These are phyloP conservation scores for Aplysina aerophoba DNA, from an alignment of 37 sponge, comb jelly and placozoan species.

Conservation along the genomic window DNA sequence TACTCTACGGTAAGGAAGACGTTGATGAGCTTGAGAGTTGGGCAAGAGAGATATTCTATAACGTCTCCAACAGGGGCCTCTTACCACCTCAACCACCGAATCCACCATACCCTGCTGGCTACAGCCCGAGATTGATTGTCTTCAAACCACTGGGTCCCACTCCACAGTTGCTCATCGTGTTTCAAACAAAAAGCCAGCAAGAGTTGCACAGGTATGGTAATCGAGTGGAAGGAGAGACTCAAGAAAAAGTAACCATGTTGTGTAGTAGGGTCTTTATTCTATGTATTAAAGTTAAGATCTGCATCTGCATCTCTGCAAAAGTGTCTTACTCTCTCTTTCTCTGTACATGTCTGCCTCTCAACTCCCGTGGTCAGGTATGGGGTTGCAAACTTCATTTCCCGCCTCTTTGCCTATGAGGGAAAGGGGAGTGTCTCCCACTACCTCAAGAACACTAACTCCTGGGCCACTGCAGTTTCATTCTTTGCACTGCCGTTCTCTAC, in stretches of 20 bases:
- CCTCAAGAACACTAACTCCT: slow-evolving; percentile 20
- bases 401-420: slow-evolving; percentile 60
- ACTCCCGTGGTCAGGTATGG: too few species aligned
- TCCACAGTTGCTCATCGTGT: slow-evolving; percentile 41
- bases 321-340: neutral
- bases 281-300: too few species aligned
- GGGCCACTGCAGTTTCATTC: slow-evolving; percentile 34
- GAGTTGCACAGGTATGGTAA: too few species aligned
- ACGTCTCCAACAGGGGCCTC: slow-evolving; percentile 60
- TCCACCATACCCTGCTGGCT: slow-evolving; percentile 45
- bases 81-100: neutral
- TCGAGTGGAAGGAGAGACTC: too few species aligned
- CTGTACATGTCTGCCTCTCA: neutral
- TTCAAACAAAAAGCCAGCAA: slow-evolving; percentile 40
- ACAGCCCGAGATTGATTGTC: slow-evolving; percentile 46
- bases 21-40: slow-evolving; percentile 44
- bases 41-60: slow-evolving; percentile 62
- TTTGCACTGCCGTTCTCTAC: slow-evolving; percentile 31
- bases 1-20: slow-evolving; percentile 73
- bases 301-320: too few species aligned
- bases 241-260: too few species aligned
- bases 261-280: too few species aligned
- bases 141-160: slow-evolving; percentile 49
- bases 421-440: slow-evolving; percentile 34
- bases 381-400: slow-evolving; percentile 5